Conservation (phyloP, 2,797 vertebrate species). For the Etheostoma nigrum region DNA sequence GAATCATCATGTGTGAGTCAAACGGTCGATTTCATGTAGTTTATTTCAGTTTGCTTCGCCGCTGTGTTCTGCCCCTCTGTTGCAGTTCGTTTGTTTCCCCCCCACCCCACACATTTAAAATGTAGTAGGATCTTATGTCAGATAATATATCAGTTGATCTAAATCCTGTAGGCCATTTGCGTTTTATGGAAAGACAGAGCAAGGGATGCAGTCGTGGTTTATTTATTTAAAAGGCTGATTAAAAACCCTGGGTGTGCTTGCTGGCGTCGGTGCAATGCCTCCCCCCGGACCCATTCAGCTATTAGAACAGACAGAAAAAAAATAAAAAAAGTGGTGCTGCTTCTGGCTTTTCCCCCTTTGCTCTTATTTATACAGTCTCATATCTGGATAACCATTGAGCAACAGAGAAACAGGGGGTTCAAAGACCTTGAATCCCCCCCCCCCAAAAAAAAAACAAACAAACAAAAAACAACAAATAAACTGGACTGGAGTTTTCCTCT, state of each 20-base stretch:
- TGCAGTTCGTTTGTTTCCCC: conserved; percentile 28
- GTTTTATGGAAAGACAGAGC: conserved; percentile 37
- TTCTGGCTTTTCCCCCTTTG: conserved; percentile 21
- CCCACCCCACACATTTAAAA: conserved; percentile 41
- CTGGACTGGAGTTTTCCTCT: not conserved
- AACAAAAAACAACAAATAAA: not conserved
- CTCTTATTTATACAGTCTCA: conserved; percentile 37
- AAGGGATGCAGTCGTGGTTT: conserved; percentile 50
- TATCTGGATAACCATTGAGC: conserved; percentile 19
- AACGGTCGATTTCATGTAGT: conserved; percentile 27
- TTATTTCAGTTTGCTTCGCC: conserved; percentile 45
- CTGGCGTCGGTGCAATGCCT: conserved; percentile 14
- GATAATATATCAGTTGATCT: conserved; percentile 56
- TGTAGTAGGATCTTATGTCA: conserved; percentile 56
- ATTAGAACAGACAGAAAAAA: conserved; percentile 50
- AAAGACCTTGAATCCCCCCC: not conserved
- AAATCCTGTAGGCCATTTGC: conserved; percentile 51
- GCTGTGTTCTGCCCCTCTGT: conserved; percentile 10
- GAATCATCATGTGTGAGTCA: conserved; percentile 10
- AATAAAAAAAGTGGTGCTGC: conserved; percentile 14
- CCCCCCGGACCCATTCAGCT: conserved; percentile 44
- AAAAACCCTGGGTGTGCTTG: conserved; percentile 46
- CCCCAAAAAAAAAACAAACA: not conserved
- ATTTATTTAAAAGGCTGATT: conserved; percentile 72
- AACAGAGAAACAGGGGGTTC: conserved; percentile 15